Percentiles rank a stretch among this genome's conserved stretches.
Conservation (phyloP, 2,113 vertebrate genomes). For the Egretta garzetta region DNA sequence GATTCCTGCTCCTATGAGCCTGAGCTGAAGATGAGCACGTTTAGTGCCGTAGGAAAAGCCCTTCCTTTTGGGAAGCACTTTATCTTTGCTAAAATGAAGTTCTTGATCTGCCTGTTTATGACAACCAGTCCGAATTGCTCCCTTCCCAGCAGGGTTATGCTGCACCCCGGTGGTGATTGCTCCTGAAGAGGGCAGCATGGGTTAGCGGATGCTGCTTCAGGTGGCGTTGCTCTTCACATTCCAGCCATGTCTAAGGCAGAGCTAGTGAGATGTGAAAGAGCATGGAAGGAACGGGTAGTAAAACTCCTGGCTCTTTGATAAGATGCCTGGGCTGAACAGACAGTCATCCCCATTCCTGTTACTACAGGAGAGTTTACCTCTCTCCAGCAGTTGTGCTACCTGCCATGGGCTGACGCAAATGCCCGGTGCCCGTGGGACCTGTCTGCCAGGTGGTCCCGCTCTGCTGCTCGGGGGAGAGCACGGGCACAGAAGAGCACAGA, state of each 20-base stretch:
- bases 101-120: not conserved
- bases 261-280: constrained; percentile 1
- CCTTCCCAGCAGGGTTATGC: not conserved
- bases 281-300: constrained; percentile 9
- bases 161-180: not conserved
- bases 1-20: not conserved
- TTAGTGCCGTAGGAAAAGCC: not conserved
- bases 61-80: not conserved
- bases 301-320: constrained; percentile 10
- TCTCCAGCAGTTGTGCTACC: not conserved
- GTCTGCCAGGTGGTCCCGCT: not conserved
- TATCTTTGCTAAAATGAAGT: not conserved
- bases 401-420: not conserved
- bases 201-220: not conserved
- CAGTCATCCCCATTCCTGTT: not conserved
- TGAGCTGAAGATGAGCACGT: rapidly evolving
- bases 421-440: not conserved
- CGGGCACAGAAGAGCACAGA: not conserved
- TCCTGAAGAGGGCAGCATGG: constrained; percentile 63
- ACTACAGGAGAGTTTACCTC: not conserved
- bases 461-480: rapidly evolving
- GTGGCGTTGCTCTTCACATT: not conserved
- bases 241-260: constrained; percentile 2
- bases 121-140: not conserved
- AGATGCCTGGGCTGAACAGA: not conserved